A percentile compares a stretch with the other conserved stretches of the same genome.
Evolutionary conservation across 2,113 vertebrate genomes (phyloP).

Genomic region (Grantiella picta): DNA sequence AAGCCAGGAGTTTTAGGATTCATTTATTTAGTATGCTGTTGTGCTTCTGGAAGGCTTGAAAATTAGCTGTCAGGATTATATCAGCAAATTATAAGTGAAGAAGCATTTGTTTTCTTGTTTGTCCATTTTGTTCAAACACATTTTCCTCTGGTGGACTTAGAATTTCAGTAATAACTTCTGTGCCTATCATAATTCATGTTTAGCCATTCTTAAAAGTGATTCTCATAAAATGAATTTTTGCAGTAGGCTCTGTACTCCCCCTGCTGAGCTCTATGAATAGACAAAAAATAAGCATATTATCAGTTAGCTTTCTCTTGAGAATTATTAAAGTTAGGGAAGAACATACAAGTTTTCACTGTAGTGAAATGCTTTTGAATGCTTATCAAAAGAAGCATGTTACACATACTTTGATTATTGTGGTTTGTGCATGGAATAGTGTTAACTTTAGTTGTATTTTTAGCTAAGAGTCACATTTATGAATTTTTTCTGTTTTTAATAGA

Average conservation of each 20-base stretch:
- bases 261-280: constrained; percentile 12
- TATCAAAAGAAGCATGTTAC: background rate
- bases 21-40: background rate
- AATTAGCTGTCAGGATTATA: background rate
- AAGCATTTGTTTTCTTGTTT: background rate
- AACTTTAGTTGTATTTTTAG: background rate
- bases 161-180: background rate
- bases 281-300: background rate
- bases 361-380: background rate
- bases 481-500: background rate
- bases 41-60: background rate
- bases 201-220: background rate
- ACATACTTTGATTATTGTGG: background rate
- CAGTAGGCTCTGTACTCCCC: constrained; percentile 9
- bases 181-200: background rate
- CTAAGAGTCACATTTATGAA: background rate
- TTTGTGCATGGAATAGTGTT: background rate
- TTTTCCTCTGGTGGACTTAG: background rate
- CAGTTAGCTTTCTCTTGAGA: background rate
- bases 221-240: background rate
- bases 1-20: background rate
- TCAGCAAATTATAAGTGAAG: background rate
- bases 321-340: background rate
- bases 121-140: background rate
- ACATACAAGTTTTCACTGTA: background rate